Base-by-base conservation (phyloP, 2,113 vertebrate genomes). In the Tinamus guttatus region DNA sequence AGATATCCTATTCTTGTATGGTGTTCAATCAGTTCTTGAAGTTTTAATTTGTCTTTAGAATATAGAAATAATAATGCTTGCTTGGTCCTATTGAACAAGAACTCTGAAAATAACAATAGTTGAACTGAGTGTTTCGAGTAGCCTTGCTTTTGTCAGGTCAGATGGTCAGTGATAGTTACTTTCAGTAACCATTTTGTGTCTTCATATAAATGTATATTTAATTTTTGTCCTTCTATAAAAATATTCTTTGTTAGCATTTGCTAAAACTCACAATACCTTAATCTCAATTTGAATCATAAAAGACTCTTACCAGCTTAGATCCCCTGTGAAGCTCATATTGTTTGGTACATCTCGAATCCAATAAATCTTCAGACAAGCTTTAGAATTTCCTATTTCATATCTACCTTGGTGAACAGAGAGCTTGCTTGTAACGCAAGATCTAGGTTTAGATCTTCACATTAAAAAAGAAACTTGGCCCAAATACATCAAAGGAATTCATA, bases 1-100 rank as follows among this genome's bases (percentile, higher is more conserved):
- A 85, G 38, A 6, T 1, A 1, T 5, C 0, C 17, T 41, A 34
- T 19, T 49, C 17, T 63, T 56, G 3, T 54, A 36, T 15, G 7
- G 8, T 58, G 6, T 5, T 56, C 20, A 52, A 59, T 67, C 51
- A 47, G 2, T 62, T 75, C 24, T 65, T 25, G 43, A 22, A 41
- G 24, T 86, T 41, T 11, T 76, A 69, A 67, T 60, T 58, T 32
- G 16, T 58, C 54, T 58, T 58, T 11, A 30, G 15, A 30, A 56
- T 56, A 32, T 58, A 58, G 54, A 58, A 58, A 58, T 58, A 32
- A 32, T 43, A 51, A 32, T 15, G 25, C 65, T 58, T 38, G 11
- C 43, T 59, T 85, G 32, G 14, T 67, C n/a, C 40, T 40, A 27
- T 30, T 45, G 40, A 77, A 80, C 13, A 25, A 24, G 51, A 77